These are phyloP conservation scores for Chondrilla cf. caribensis DNA, from an alignment of 37 sponge, comb jelly and placozoan genomes.

Conservation along the genomic window DNA sequence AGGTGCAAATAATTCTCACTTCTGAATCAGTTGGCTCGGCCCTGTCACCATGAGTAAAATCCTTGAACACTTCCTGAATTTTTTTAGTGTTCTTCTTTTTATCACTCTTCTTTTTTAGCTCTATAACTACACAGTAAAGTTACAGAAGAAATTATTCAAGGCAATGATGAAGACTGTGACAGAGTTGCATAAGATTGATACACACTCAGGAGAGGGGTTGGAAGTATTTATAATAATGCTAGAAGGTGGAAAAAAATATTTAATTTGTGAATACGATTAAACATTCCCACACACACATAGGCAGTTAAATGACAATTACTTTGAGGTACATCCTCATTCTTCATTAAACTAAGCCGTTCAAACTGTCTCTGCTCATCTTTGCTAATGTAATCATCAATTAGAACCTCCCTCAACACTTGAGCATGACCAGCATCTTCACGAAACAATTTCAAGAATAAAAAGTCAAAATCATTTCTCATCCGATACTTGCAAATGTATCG, in stretches of 20 bases:
- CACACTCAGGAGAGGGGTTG: too few species aligned
- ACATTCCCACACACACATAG: too few species aligned
- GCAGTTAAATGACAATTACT: too few species aligned
- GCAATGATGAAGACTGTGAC: too few species aligned
- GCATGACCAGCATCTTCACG: slow-evolving; percentile 12
- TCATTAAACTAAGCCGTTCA: not conserved
- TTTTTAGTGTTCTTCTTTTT: not conserved
- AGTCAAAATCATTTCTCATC: not conserved
- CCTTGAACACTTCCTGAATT: too few species aligned
- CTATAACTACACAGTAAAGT: not conserved
- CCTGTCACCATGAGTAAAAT: too few species aligned
- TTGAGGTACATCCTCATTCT: not conserved
- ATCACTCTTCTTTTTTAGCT: not conserved
- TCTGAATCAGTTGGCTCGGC: not conserved
- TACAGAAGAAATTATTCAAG: not conserved
- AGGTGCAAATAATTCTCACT: not conserved
- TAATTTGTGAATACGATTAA: too few species aligned
- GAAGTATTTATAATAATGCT: too few species aligned
- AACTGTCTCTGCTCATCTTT: not conserved
- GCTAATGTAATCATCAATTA: not conserved
- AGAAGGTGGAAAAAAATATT: too few species aligned
- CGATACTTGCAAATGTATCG: not conserved
- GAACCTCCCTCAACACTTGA: slow-evolving; percentile 15
- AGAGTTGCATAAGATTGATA: too few species aligned
- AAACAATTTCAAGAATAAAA: not conserved